Percentiles rank a stretch among this genome's conserved stretches.
Evolutionary conservation across 1,140 invertebrate species (phyloP).

Genomic region (Orchestia grillus): DNA sequence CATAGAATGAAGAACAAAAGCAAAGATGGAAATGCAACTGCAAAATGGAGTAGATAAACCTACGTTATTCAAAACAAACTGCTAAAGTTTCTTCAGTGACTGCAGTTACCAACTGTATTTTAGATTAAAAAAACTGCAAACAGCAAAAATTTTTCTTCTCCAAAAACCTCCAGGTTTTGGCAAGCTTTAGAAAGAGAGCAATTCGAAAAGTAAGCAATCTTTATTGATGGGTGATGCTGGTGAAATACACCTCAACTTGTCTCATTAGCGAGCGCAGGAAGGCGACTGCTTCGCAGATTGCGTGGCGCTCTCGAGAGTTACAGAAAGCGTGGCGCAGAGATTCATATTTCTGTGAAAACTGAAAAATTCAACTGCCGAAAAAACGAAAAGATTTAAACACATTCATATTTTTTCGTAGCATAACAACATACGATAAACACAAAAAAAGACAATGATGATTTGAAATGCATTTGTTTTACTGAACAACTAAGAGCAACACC

Average conservation of each 20-base stretch:
- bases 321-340: not conserved
- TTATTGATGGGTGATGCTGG: conserved; percentile 38
- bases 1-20: not conserved
- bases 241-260: conserved; percentile 25
- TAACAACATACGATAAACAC: not conserved
- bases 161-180: not conserved
- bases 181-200: conserved; percentile 6
- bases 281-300: conserved; percentile 20
- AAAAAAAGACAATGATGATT: not conserved
- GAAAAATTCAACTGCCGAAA: not conserved
- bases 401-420: not conserved
- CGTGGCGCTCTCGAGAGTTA: not conserved
- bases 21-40: not conserved
- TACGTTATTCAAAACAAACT: not conserved
- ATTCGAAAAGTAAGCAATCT: not conserved
- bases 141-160: not conserved
- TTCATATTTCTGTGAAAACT: not conserved
- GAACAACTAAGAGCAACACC: not conserved
- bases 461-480: not conserved
- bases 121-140: not conserved
- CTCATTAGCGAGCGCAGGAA: not conserved
- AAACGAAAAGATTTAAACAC: not conserved
- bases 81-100: not conserved
- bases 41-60: not conserved
- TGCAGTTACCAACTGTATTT: not conserved